A percentile compares a stretch with the other conserved stretches of the same genome.
Conservation (phyloP, 2,113 vertebrate species). For the Etheostoma cragini region DNA sequence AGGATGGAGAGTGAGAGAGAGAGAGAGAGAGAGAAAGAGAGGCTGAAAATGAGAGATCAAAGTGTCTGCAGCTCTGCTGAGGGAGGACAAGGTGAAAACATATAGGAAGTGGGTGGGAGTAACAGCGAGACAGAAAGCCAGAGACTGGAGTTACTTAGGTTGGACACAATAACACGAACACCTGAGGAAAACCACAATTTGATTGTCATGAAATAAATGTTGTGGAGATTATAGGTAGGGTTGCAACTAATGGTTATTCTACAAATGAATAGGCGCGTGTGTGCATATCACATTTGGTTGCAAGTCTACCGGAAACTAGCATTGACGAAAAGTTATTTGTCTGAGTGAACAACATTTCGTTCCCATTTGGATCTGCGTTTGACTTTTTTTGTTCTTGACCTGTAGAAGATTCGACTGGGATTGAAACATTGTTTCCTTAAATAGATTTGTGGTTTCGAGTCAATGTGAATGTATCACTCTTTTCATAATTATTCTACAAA, state of each 20-base stretch:
- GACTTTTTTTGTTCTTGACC: background rate
- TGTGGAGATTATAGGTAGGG: too few relatives aligned
- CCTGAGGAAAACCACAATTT: background rate
- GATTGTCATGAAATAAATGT: background rate
- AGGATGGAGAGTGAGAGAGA: slow-evolving; percentile 3
- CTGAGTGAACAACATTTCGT: background rate
- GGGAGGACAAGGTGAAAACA: slow-evolving; percentile 45
- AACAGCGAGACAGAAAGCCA: slow-evolving; percentile 8
- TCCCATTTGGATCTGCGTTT: background rate
- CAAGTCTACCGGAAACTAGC: background rate
- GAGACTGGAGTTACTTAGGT: background rate
- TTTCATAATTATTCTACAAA: background rate
- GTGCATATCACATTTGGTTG: background rate
- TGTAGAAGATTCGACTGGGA: background rate
- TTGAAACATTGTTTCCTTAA: background rate
- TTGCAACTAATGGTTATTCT: background rate
- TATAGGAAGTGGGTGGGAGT: slow-evolving; percentile 22
- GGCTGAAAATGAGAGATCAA: slow-evolving; percentile 48
- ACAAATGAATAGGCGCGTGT: background rate
- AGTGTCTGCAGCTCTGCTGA: slow-evolving; percentile 32
- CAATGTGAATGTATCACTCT: too few relatives aligned
- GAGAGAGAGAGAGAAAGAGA: slow-evolving; percentile 12
- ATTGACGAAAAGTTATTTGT: background rate
- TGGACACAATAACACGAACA: slow-evolving; percentile 16
- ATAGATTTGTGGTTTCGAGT: background rate